phyloP scores from a whole-genome alignment of 2,888 invertebrate genomes.

The Tetanocera ferruginea region DNA sequence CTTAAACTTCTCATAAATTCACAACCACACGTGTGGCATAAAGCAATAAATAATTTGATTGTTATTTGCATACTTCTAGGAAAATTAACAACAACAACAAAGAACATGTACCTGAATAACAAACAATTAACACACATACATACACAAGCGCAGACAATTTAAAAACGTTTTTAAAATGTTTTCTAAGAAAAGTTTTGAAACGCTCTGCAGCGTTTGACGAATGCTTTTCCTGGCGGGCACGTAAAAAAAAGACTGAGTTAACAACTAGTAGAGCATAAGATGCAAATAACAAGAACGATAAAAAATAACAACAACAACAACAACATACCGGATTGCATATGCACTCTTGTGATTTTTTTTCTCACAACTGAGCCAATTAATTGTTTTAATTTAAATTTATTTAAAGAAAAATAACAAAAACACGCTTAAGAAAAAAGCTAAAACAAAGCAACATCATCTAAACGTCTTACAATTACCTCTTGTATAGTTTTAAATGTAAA shows the following conservation, averaged over 20 bases:
- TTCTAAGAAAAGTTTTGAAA: neutral
- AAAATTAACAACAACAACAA: conserved; percentile 37
- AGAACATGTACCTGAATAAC: conserved; percentile 40
- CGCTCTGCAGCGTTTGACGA: neutral
- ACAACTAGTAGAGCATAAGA: conserved; percentile 21
- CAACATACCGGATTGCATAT: conserved; percentile 19
- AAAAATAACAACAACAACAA: conserved; percentile 42
- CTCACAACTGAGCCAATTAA: too few species aligned
- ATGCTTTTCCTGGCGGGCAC: conserved; percentile 3
- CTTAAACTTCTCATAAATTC: too few species aligned
- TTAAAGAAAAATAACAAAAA: neutral
- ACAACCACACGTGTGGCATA: too few species aligned
- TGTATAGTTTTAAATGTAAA: conserved; percentile 30
- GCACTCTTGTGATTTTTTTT: too few species aligned
- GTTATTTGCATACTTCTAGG: conserved; percentile 21
- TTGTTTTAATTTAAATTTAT: too few species aligned
- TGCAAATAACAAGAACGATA: conserved; percentile 36
- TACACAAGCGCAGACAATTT: conserved; percentile 31
- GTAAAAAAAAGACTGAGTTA: conserved; percentile 31
- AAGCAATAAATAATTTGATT: neutral
- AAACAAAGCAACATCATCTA: neutral
- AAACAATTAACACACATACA: conserved; percentile 34
- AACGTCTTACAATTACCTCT: conserved; percentile 30
- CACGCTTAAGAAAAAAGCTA: neutral
- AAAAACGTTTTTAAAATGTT: conserved; percentile 23